A percentile compares a stretch with the other conserved stretches of the same genome.
Evolutionary conservation across 2,797 vertebrate species (phyloP).

Genomic region (Iguana delicatissima): DNA sequence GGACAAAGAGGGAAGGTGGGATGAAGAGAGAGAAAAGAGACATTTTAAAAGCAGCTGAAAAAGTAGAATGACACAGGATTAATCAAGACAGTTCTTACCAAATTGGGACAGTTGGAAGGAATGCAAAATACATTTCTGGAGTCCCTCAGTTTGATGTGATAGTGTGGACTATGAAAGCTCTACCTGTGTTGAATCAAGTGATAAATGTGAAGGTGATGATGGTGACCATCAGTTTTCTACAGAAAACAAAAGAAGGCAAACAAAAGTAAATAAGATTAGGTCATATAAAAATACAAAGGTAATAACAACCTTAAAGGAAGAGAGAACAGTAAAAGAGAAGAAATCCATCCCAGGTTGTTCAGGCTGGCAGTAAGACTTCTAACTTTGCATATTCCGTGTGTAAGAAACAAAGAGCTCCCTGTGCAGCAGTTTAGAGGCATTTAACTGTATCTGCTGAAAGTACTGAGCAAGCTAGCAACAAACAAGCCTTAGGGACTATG

Average conservation of each 20-base stretch:
- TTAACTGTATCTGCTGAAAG: slow-evolving; percentile 35
- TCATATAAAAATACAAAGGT: neutral
- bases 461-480: slow-evolving; percentile 59
- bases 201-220: neutral
- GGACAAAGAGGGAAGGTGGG: no score
- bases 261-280: neutral
- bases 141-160: neutral
- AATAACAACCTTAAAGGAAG: neutral
- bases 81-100: no score
- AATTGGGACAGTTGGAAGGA: no score
- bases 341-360: neutral
- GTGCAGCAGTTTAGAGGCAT: slow-evolving; percentile 6
- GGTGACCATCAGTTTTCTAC: neutral
- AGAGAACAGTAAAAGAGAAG: neutral
- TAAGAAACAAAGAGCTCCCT: slow-evolving; percentile 44
- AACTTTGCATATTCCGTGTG: slow-evolving; percentile 24
- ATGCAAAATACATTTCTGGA: no score
- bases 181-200: neutral
- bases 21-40: no score
- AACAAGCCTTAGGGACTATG: slow-evolving; percentile 44
- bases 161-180: neutral
- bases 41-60: no score
- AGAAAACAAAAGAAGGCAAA: neutral
- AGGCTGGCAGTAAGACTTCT: slow-evolving; percentile 24
- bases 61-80: no score